Conservation (phyloP, 1,140 invertebrate species). For the Phymorhynchus buccinoides region DNA sequence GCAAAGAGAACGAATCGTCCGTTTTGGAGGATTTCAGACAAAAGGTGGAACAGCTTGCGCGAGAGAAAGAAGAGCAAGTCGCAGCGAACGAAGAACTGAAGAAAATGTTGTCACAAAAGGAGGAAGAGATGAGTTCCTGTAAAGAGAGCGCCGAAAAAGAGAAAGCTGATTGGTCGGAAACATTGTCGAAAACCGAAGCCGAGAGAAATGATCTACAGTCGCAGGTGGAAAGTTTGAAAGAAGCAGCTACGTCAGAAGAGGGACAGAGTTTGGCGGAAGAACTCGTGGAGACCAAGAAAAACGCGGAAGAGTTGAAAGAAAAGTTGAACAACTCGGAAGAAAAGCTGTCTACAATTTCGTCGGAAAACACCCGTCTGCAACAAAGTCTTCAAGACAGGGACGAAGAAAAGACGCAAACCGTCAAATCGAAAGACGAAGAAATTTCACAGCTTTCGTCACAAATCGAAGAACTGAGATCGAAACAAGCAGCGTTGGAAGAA, state of each 20-base stretch:
- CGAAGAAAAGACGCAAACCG: not conserved
- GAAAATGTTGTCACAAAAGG: conserved; percentile 24
- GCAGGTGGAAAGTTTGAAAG: conserved; percentile 21
- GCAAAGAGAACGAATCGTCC: conserved; percentile 15
- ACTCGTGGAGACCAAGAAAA: not conserved
- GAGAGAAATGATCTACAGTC: conserved; percentile 21
- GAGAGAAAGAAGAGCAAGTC: conserved; percentile 37
- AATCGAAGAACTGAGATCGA: conserved; percentile 23
- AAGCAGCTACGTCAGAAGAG: conserved; percentile 3
- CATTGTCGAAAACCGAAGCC: conserved; percentile 11
- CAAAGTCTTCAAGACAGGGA: not conserved
- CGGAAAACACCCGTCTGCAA: conserved; percentile 28
- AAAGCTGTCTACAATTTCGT: not conserved
- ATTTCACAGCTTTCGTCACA: not conserved
- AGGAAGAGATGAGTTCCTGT: not conserved
- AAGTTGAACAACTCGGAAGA: conserved; percentile 19
- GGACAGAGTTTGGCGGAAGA: not conserved
- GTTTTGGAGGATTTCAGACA: conserved; percentile 30
- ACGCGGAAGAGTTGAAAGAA: not conserved
- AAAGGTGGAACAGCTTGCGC: conserved; percentile 38
- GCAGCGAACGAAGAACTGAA: conserved; percentile 41
- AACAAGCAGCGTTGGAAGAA: not conserved
- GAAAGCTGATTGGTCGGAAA: conserved; percentile 24
- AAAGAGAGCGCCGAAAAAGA: conserved; percentile 1
- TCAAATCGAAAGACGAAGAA: not conserved